Conservation (phyloP, 2,113 vertebrate species). For the Carassius carassius region DNA sequence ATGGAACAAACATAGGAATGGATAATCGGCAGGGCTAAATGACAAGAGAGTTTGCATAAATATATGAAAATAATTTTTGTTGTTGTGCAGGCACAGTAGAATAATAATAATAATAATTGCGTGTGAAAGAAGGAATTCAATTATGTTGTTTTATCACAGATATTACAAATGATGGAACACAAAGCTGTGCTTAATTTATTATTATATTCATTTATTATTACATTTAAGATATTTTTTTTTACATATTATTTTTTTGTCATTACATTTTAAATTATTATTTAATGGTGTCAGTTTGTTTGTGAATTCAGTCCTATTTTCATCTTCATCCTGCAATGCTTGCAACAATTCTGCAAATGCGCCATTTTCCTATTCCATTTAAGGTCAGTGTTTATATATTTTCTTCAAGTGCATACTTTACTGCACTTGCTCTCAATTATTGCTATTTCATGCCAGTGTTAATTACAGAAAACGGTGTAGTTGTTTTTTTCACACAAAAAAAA, state of each 20-base stretch:
- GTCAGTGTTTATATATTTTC: not conserved
- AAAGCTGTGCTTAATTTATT: not conserved
- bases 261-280: not conserved
- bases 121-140: not conserved
- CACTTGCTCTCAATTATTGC: not conserved
- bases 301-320: slow-evolving; percentile 2
- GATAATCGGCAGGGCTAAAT: not conserved
- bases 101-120: not conserved
- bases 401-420: not conserved
- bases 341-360: not conserved
- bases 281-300: not conserved
- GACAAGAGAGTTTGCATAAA: slow-evolving; percentile 5
- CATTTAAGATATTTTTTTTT: not conserved
- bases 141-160: slow-evolving; percentile 2
- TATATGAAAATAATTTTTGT: not conserved
- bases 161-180: not conserved
- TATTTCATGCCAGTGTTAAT: too few species aligned
- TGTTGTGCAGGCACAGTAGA: slow-evolving; percentile 21
- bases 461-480: too few species aligned
- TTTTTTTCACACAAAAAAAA: too few species aligned
- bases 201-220: not conserved
- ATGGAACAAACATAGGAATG: not conserved
- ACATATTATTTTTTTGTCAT: too few species aligned
- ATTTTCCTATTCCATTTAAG: not conserved
- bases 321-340: too few species aligned